These are phyloP conservation scores for Drosophila kohkoa DNA, from an alignment of 1,140 invertebrate genomes.

Conservation along the genomic window DNA sequence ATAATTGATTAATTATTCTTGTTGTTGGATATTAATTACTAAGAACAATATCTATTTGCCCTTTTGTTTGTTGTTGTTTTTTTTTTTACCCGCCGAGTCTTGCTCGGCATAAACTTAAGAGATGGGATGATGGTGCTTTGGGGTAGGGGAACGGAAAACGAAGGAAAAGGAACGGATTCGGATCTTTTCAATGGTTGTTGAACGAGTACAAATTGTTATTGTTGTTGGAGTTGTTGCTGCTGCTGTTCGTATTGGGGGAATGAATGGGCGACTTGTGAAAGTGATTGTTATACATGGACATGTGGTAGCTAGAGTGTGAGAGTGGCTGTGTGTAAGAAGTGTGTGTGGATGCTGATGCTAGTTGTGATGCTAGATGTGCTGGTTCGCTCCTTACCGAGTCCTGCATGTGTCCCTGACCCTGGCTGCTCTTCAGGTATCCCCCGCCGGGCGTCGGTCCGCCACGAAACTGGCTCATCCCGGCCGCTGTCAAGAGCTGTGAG, in stretches of 20 bases:
- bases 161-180: not conserved
- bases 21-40: conserved; percentile 34
- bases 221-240: not conserved
- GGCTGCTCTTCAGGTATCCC: conserved; percentile 86
- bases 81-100: not conserved
- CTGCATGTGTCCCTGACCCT: conserved; percentile 86
- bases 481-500: conserved; percentile 80
- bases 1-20: conserved; percentile 16
- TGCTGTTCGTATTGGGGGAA: conserved; percentile 21
- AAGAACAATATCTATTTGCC: conserved; percentile 34
- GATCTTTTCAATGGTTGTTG: not conserved
- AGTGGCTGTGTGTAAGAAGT: conserved; percentile 9
- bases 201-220: not conserved
- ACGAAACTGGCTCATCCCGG: conserved; percentile 80
- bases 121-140: conserved; percentile 4
- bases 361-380: conserved; percentile 15
- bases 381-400: conserved; percentile 82
- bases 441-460: conserved; percentile 85
- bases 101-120: not conserved
- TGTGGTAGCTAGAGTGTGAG: conserved; percentile 36
- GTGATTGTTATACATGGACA: conserved; percentile 38
- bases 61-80: not conserved
- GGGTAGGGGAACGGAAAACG: not conserved
- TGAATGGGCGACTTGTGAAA: conserved; percentile 18
- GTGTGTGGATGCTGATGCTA: conserved; percentile 28